Base-by-base conservation (phyloP, 2,888 invertebrate genomes). In the Pherbina coryleti region DNA sequence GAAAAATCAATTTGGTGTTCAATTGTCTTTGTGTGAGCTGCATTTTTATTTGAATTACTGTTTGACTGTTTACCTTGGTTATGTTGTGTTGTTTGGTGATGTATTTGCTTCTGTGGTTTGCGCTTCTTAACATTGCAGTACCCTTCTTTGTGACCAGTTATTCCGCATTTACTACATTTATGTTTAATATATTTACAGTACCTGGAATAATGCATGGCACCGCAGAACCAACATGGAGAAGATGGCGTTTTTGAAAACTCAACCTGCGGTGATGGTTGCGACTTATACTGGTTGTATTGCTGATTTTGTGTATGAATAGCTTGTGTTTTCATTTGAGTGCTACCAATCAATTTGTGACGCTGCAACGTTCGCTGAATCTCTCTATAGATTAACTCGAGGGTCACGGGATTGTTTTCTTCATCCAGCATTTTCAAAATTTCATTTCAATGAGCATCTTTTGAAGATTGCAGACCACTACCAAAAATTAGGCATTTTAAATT, bases 1-100 rank as follows among this genome's bases (percentile, higher is more conserved):
- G n/a, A n/a, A n/a, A n/a, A n/a, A n/a, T n/a, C n/a, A n/a, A 64
- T 74, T 25, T 75, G 67, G 44, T 79, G 78, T 14, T 79, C 71
- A 34, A 11, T 28, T 53, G 69, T 11, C 57, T 49, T 17, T 11
- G 17, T 5, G 76, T 75, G 1, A 76, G 11, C 19, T 55, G 19
- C 19, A 28, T 22, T 19, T 70, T 69, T 49, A 14, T 49, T 49
- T 49, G 49, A 49, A 7, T 49, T 14, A 49, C 49, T 49, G 49
- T 9, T 49, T 49, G 49, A 49, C 49, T 49, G 49, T 14, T 7
- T 49, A 7, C 8, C 49, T 49, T 49, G 49, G 7, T 49, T 7
- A 7, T 49, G 7, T 7, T 9, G 7, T 14, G 7, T 7, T 9
- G 49, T 14, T 7, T 14, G 7, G 49, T 14, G 49, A 9, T 49